Conservation (phyloP, 2,113 vertebrate species). For the Alouatta palliata region DNA sequence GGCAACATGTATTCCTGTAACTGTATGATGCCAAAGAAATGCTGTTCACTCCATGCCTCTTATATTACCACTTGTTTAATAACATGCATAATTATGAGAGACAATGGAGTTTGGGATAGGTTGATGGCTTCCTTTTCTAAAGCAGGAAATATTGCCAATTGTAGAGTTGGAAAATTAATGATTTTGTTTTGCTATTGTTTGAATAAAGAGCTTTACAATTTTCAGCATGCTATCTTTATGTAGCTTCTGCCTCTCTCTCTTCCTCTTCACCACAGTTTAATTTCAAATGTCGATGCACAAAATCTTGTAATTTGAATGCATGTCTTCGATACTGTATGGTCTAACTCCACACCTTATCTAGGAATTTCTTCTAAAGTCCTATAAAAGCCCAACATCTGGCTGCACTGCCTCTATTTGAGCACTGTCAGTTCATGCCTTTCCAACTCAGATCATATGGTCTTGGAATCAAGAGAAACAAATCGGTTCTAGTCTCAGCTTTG, state of each 20-base stretch:
- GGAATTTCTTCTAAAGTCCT: neutral
- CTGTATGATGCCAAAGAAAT: neutral
- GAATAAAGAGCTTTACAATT: neutral
- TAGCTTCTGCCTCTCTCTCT: neutral
- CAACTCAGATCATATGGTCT: accelerated
- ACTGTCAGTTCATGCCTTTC: neutral
- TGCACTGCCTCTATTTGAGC: neutral
- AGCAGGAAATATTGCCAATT: neutral
- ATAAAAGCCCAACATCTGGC: neutral
- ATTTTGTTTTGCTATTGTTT: slow-evolving; percentile 16
- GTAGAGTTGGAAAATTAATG: neutral
- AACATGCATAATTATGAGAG: neutral
- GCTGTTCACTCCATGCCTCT: neutral
- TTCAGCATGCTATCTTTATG: neutral
- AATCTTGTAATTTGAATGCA: neutral
- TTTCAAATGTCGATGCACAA: neutral
- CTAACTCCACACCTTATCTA: neutral
- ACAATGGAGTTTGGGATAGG: neutral
- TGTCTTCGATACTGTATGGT: neutral
- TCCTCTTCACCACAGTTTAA: neutral
- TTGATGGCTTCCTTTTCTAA: slow-evolving; percentile 21
- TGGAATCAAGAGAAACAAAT: neutral
- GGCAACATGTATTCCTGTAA: neutral
- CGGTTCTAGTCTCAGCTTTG: neutral
- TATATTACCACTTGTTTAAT: slow-evolving; percentile 10